phyloP scores from a whole-genome alignment of 2,888 invertebrate species.

The Lasioglossum marginatum region DNA sequence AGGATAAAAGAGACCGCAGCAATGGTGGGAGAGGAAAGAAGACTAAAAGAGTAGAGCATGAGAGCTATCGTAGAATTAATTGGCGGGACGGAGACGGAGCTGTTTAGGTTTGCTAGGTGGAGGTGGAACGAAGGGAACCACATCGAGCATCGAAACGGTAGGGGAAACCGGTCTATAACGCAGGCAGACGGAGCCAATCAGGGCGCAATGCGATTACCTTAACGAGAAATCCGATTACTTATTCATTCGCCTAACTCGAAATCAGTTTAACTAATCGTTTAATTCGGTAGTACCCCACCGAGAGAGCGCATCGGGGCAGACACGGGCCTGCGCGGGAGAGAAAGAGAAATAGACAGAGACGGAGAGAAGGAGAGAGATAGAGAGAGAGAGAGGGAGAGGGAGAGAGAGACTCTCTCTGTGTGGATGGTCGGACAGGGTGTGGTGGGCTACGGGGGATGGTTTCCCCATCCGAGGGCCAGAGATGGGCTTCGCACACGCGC shows the following conservation, averaged over 20 bases:
- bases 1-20: neutral
- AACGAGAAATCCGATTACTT: slow-evolving; percentile 85
- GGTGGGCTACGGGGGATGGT: slow-evolving; percentile 48
- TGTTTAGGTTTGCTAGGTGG: neutral
- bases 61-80: slow-evolving; percentile 22
- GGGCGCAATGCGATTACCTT: slow-evolving; percentile 84
- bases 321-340: slow-evolving; percentile 24
- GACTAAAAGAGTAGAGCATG: too few species aligned
- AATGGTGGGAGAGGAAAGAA: neutral
- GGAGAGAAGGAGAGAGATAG: neutral
- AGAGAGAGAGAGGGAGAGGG: neutral
- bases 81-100: slow-evolving; percentile 34
- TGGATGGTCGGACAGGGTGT: slow-evolving; percentile 47
- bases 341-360: neutral
- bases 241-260: slow-evolving; percentile 85
- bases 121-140: slow-evolving; percentile 30
- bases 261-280: slow-evolving; percentile 85
- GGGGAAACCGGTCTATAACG: slow-evolving; percentile 74
- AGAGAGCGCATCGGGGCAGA: slow-evolving; percentile 40
- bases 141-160: slow-evolving; percentile 46
- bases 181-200: slow-evolving; percentile 84
- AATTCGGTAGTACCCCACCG: slow-evolving; percentile 81
- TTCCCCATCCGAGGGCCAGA: slow-evolving; percentile 27
- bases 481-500: slow-evolving; percentile 60
- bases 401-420: neutral